These are phyloP conservation scores for Adoxophyes honmai DNA, from an alignment of 1,140 invertebrate species.

Conservation along the genomic window DNA sequence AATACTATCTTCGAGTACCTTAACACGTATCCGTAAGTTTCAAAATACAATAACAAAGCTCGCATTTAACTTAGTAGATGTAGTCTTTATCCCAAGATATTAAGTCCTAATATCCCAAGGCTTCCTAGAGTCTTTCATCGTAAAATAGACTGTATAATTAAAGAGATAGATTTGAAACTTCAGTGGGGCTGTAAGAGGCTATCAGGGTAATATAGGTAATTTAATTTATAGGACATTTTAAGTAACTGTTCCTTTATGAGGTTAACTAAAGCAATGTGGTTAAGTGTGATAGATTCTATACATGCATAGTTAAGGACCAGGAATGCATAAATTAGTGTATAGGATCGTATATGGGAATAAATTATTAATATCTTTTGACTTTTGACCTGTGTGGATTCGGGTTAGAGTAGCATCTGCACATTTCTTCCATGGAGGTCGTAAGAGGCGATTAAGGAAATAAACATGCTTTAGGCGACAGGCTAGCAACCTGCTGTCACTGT, in stretches of 20 bases:
- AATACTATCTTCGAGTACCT: neutral
- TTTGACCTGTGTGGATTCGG: too few species aligned
- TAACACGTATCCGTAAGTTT: neutral
- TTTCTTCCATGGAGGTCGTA: too few species aligned
- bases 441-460: too few species aligned
- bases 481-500: too few species aligned
- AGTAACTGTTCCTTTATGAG: constrained; percentile 4
- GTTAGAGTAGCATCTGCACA: too few species aligned
- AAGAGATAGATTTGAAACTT: too few species aligned
- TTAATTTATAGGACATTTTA: neutral
- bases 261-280: neutral
- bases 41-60: neutral
- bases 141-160: too few species aligned
- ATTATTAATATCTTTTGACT: too few species aligned
- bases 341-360: too few species aligned
- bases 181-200: too few species aligned
- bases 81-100: neutral
- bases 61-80: neutral
- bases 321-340: neutral
- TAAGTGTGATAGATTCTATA: neutral
- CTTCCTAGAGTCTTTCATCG: neutral
- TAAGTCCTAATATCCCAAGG: neutral
- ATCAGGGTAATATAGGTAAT: constrained; percentile 5
- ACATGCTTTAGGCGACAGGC: too few species aligned
- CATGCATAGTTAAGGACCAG: neutral